Conservation (phyloP, 2,888 invertebrate genomes). For the Aplocera efformata region DNA sequence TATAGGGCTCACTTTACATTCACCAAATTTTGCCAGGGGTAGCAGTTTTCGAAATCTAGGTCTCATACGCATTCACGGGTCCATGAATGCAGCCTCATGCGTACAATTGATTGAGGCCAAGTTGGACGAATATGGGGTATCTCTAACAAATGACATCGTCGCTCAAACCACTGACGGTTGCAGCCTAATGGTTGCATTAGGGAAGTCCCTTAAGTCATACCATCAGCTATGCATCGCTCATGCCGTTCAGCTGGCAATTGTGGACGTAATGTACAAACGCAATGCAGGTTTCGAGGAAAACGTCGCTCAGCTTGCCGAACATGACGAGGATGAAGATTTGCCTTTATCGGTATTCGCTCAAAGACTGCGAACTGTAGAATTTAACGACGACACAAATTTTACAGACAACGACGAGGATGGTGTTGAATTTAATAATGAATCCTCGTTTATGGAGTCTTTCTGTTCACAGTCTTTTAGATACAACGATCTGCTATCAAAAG, state of each 20-base stretch:
- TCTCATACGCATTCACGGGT: background rate
- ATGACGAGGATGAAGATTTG: background rate
- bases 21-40: conserved; percentile 3
- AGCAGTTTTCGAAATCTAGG: background rate
- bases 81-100: conserved; percentile 1
- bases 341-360: background rate
- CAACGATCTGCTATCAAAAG: conserved; percentile 15
- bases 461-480: conserved; percentile 1
- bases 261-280: conserved; percentile 22
- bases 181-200: conserved; percentile 6
- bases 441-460: background rate
- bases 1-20: conserved; percentile 6
- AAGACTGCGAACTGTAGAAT: conserved; percentile 9
- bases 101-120: background rate
- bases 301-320: conserved; percentile 1
- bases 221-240: conserved; percentile 25
- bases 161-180: conserved; percentile 21
- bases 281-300: background rate
- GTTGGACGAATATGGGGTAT: conserved; percentile 14
- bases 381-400: background rate
- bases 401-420: conserved; percentile 10
- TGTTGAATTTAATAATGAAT: conserved; percentile 8
- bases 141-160: conserved; percentile 17
- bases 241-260: conserved; percentile 23
- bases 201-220: conserved; percentile 21